A percentile compares a stretch with the other conserved stretches of the same genome.
phyloP scores from a whole-genome alignment of 2,888 invertebrate species.

The Brenthis daphne region DNA sequence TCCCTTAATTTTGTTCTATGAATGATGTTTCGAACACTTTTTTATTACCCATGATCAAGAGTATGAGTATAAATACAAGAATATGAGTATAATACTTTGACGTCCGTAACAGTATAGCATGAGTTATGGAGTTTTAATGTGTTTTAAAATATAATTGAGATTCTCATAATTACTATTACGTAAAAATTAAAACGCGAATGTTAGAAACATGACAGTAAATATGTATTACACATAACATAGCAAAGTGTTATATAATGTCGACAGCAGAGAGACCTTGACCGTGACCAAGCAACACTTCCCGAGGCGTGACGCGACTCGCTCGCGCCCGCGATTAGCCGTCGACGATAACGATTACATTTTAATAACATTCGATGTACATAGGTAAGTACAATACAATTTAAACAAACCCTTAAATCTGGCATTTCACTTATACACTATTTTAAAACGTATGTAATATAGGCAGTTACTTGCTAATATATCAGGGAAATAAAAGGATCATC shows the following conservation, averaged over 20 bases:
- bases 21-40: background rate
- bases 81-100: no score
- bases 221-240: conserved; percentile 51
- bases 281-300: conserved; percentile 75
- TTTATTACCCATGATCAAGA: conserved; percentile 5
- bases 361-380: conserved; percentile 31
- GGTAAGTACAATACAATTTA: conserved; percentile 5
- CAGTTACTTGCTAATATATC: no score
- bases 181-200: background rate
- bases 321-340: conserved; percentile 52
- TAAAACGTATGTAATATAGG: no score
- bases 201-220: conserved; percentile 46
- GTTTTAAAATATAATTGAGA: background rate
- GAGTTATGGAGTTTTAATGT: background rate
- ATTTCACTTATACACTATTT: background rate
- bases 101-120: background rate
- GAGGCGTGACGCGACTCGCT: conserved; percentile 48
- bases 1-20: no score
- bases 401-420: conserved; percentile 13
- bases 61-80: background rate
- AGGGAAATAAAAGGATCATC: no score
- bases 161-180: background rate
- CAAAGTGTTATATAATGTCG: conserved; percentile 66
- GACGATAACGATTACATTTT: conserved; percentile 47
- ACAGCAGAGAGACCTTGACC: conserved; percentile 74